Percentiles rank a stretch among this genome's conserved stretches.
Evolutionary conservation across 2,797 vertebrate genomes (phyloP).

Genomic region (Anguilla megastoma): DNA sequence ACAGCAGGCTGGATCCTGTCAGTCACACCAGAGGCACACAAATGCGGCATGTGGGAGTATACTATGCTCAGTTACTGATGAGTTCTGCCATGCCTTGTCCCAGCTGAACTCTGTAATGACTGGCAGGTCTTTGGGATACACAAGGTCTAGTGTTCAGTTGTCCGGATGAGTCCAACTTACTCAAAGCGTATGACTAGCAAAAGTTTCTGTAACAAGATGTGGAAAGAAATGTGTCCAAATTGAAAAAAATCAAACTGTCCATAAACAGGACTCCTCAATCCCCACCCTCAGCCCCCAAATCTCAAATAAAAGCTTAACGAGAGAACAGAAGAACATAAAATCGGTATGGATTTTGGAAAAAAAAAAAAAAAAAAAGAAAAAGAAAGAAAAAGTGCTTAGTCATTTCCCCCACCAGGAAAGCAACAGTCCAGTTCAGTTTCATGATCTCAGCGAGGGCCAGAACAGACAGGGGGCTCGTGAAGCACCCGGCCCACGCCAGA

Average conservation of each 20-base stretch:
- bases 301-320: background rate
- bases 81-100: background rate
- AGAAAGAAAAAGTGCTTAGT: conserved; percentile 14
- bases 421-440: background rate
- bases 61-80: background rate
- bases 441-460: background rate
- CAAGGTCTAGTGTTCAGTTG: background rate
- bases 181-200: background rate
- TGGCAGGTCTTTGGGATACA: background rate
- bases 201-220: background rate
- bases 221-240: background rate
- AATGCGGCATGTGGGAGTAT: background rate
- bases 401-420: conserved; percentile 14
- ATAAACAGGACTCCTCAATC: conserved; percentile 7
- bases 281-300: background rate
- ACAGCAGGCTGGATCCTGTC: background rate
- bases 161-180: background rate
- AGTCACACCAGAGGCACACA: background rate
- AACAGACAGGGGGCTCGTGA: background rate
- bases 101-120: background rate
- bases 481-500: background rate
- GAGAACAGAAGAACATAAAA: background rate
- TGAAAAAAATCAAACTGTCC: background rate
- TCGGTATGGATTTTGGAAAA: background rate
- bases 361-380: conserved; percentile 18